Evolutionary conservation across 2,888 invertebrate species (phyloP).

Genomic region (Stramonita haemastoma): DNA sequence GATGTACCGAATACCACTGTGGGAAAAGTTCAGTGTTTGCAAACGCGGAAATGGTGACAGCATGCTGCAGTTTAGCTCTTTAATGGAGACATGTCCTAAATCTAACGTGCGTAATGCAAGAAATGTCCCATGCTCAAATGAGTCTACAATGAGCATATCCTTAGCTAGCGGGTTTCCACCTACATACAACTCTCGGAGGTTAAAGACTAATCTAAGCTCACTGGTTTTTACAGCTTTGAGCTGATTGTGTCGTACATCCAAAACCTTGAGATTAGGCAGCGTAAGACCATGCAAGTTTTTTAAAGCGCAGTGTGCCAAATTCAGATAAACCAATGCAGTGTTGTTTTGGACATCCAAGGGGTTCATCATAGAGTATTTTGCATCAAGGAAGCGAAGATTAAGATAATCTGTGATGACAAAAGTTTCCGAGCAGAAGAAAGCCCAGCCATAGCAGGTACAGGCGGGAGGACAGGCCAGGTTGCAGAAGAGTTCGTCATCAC

Average conservation of each 20-base stretch:
- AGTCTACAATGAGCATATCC: background rate
- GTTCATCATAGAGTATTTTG: background rate
- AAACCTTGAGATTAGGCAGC: constrained; percentile 28
- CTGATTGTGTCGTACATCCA: constrained; percentile 38
- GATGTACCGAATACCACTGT: background rate
- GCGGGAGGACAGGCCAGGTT: background rate
- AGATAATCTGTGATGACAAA: background rate
- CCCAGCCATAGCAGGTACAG: constrained; percentile 15
- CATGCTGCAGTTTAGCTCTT: background rate
- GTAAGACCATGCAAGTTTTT: no score
- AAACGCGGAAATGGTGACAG: background rate
- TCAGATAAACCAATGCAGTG: background rate
- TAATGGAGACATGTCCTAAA: background rate
- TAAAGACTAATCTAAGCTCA: background rate
- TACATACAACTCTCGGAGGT: background rate
- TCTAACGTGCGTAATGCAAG: background rate
- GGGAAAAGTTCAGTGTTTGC: background rate
- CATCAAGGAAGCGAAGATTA: background rate
- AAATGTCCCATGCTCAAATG: background rate
- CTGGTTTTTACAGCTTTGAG: background rate
- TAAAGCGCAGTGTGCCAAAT: background rate
- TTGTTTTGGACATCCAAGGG: background rate
- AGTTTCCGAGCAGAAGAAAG: background rate
- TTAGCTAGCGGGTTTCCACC: background rate
- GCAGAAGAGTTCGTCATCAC: constrained; percentile 37